Evolutionary conservation across 2,797 vertebrate genomes (phyloP).

Genomic region (Artibeus jamaicensis): DNA sequence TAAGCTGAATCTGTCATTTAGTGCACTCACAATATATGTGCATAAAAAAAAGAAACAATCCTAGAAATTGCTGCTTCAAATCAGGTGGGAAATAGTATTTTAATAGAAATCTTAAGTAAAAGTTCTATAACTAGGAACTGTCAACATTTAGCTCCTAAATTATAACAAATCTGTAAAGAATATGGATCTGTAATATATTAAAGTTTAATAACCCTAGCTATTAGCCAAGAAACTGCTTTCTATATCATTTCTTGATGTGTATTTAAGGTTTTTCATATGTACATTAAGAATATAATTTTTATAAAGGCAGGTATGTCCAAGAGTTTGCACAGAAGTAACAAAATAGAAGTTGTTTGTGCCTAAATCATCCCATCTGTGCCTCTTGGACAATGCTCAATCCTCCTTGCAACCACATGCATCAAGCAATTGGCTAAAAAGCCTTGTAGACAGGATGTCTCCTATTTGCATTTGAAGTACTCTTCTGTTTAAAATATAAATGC

Average conservation of each 20-base stretch:
- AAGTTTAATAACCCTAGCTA: conserved; percentile 48
- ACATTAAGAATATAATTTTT: conserved; percentile 52
- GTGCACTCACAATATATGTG: not conserved
- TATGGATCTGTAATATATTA: conserved; percentile 57
- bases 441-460: conserved; percentile 85
- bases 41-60: not conserved
- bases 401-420: conserved; percentile 83
- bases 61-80: conserved; percentile 56
- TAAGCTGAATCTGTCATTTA: not conserved
- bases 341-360: conserved; percentile 84
- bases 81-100: conserved; percentile 57
- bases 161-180: conserved; percentile 57
- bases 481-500: conserved; percentile 81
- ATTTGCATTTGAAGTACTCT: conserved; percentile 83
- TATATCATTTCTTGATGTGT: conserved; percentile 40
- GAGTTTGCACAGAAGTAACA: conserved; percentile 78
- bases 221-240: conserved; percentile 65
- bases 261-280: conserved; percentile 53
- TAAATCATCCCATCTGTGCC: conserved; percentile 86
- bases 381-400: conserved; percentile 82
- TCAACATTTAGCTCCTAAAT: conserved; percentile 63
- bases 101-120: conserved; percentile 56
- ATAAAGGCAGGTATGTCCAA: conserved; percentile 82
- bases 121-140: conserved; percentile 37
- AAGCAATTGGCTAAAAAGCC: conserved; percentile 83